Evolutionary conservation across 2,888 invertebrate species (phyloP).

Genomic region (Agriotes lineatus): DNA sequence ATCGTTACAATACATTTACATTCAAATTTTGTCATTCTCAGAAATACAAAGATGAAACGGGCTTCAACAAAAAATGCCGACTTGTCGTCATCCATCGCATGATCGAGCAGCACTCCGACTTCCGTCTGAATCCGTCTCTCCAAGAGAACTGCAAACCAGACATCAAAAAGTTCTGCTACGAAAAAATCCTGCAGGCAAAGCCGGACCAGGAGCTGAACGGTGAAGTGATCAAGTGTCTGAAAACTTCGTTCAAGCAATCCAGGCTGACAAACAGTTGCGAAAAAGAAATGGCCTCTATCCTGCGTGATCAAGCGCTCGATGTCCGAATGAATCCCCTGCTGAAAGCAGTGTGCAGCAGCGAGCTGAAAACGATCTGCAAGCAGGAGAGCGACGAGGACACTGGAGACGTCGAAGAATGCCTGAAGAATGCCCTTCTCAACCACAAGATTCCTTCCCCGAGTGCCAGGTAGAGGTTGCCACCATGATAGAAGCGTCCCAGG

Average conservation of each 20-base stretch:
- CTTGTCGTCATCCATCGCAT: conserved; percentile 87
- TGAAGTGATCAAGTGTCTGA: conserved; percentile 86
- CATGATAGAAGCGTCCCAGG: conserved; percentile 88
- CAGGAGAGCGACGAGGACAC: conserved; percentile 67
- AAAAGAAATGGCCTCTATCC: conserved; percentile 83
- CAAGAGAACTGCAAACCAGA: conserved; percentile 85
- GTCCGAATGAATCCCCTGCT: conserved; percentile 91
- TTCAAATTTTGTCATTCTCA: conserved; percentile 60
- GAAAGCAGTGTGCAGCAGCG: conserved; percentile 82
- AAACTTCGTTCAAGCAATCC: conserved; percentile 81
- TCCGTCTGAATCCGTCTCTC: conserved; percentile 87
- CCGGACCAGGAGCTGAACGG: conserved; percentile 84
- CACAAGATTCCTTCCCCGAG: conserved; percentile 80
- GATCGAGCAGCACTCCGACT: conserved; percentile 92
- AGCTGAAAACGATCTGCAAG: conserved; percentile 76
- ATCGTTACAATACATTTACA: no score
- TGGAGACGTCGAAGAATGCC: conserved; percentile 87
- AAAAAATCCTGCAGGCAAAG: conserved; percentile 65
- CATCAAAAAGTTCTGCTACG: conserved; percentile 75
- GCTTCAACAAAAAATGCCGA: conserved; percentile 87
- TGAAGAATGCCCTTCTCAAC: conserved; percentile 85
- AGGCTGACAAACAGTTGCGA: conserved; percentile 83
- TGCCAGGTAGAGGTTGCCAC: conserved; percentile 90
- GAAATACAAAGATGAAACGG: conserved; percentile 79
- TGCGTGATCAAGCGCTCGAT: conserved; percentile 91